Evolutionary conservation across 1,140 invertebrate species (phyloP).

Genomic region (Nymphalis io): DNA sequence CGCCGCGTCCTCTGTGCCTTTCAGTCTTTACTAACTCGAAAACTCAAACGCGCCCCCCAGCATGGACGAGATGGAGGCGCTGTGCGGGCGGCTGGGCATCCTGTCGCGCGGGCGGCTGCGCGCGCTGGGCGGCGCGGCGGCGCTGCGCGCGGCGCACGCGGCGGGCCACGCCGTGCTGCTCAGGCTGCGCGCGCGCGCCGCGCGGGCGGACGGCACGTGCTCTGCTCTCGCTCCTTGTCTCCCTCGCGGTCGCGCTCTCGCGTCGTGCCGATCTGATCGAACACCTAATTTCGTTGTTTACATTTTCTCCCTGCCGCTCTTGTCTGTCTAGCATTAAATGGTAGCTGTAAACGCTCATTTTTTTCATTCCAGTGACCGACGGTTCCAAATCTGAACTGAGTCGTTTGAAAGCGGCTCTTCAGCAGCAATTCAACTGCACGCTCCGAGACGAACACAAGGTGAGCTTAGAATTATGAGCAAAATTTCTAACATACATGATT

Average conservation of each 20-base stretch:
- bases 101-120: slow-evolving; percentile 89
- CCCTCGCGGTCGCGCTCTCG: too few species aligned
- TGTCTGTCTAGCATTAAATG: too few species aligned
- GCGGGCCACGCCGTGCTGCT: slow-evolving; percentile 79
- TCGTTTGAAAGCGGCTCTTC: slow-evolving; percentile 49
- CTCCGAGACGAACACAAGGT: slow-evolving; percentile 70
- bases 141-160: slow-evolving; percentile 80
- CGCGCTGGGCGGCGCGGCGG: slow-evolving; percentile 80
- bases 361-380: slow-evolving; percentile 48
- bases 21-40: slow-evolving; percentile 85
- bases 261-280: too few species aligned
- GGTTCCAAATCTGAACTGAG: slow-evolving; percentile 34
- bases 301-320: too few species aligned
- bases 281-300: too few species aligned
- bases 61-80: slow-evolving; percentile 94
- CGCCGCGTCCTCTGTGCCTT: slow-evolving; percentile 87
- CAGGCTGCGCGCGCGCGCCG: slow-evolving; percentile 36
- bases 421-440: slow-evolving; percentile 53
- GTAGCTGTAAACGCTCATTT: too few species aligned
- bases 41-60: slow-evolving; percentile 82
- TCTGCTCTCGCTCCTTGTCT: too few species aligned
- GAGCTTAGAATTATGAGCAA: too few species aligned
- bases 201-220: not conserved
- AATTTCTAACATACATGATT: too few species aligned
- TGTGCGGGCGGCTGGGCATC: slow-evolving; percentile 89